These are phyloP conservation scores for Actinemys pallida DNA, from an alignment of 2,113 vertebrate species.

Conservation along the genomic window DNA sequence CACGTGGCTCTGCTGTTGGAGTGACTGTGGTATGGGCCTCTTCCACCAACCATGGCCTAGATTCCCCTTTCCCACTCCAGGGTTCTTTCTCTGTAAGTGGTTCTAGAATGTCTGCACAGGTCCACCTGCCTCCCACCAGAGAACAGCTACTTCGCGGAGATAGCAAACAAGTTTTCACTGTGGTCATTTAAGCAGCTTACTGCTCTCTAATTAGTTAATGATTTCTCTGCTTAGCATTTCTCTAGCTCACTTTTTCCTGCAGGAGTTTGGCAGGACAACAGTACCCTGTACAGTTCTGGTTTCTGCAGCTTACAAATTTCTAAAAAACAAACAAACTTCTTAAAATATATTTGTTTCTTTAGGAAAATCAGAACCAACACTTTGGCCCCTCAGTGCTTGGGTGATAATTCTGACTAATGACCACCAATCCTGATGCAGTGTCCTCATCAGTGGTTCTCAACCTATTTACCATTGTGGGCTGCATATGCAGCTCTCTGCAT, in stretches of 20 bases:
- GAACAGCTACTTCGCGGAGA: background rate
- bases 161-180: background rate
- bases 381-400: background rate
- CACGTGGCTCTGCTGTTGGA: background rate
- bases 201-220: background rate
- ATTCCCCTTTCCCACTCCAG: background rate
- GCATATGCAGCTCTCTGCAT: no score
- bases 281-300: background rate
- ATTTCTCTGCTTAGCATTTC: background rate
- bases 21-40: background rate
- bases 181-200: background rate
- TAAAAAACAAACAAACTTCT: background rate
- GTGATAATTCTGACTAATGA: no score
- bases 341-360: background rate
- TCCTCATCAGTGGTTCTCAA: background rate
- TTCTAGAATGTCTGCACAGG: background rate
- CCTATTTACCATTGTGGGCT: no score
- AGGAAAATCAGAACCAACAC: background rate
- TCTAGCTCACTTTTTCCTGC: background rate
- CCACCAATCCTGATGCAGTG: background rate
- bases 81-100: background rate
- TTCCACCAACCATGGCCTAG: no score
- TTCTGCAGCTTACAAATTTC: background rate
- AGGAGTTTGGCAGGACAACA: background rate
- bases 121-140: background rate